Conservation (phyloP, 1,140 invertebrate genomes). For the Diabrotica undecimpunctata region DNA sequence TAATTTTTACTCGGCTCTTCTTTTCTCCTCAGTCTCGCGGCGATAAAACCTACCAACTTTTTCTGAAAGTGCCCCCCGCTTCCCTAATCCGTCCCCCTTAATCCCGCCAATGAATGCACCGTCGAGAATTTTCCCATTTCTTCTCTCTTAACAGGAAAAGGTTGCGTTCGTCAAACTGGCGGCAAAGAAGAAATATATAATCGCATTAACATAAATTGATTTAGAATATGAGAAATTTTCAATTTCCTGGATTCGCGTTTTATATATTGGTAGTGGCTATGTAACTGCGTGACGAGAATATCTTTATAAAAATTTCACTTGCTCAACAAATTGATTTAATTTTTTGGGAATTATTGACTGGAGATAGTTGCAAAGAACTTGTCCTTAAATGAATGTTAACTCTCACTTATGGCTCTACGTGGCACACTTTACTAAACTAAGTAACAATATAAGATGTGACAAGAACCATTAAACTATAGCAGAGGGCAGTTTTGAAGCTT, state of each 20-base stretch:
- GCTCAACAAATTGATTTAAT: neutral
- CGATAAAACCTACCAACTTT: too few relatives aligned
- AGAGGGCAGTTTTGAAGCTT: too few relatives aligned
- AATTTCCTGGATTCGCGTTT: constrained; percentile 20
- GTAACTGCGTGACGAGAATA: neutral
- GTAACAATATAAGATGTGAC: neutral
- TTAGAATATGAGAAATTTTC: constrained; percentile 31
- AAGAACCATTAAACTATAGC: too few relatives aligned
- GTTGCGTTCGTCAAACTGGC: constrained; percentile 12
- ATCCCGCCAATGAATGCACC: neutral
- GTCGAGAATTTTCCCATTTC: neutral
- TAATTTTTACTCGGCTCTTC: too few relatives aligned
- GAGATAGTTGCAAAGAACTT: neutral
- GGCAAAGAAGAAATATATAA: constrained; percentile 27
- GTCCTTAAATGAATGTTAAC: neutral
- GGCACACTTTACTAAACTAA: neutral
- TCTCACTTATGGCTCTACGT: neutral
- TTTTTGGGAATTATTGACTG: neutral
- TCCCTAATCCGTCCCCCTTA: too few relatives aligned
- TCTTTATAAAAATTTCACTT: neutral
- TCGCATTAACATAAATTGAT: constrained; percentile 34
- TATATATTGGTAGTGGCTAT: constrained; percentile 5
- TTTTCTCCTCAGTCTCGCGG: too few relatives aligned
- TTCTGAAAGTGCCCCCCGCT: too few relatives aligned
- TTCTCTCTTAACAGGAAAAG: neutral